phyloP scores from a whole-genome alignment of 2,888 invertebrate species.

The Eustalomyia histrio region DNA sequence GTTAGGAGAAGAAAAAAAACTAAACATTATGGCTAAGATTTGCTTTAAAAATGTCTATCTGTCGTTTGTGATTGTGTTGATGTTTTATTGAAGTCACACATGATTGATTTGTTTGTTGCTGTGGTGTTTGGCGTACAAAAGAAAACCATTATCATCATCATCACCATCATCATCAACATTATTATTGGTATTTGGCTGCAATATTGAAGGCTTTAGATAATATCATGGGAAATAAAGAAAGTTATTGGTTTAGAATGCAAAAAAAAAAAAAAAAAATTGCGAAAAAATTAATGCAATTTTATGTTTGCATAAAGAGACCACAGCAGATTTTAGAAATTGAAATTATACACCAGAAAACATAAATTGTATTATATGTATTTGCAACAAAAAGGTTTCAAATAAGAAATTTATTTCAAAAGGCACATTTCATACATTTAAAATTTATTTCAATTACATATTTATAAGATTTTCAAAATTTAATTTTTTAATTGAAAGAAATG shows the following conservation, averaged over 20 bases:
- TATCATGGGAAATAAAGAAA: constrained; percentile 62
- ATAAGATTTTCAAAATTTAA: too few species aligned
- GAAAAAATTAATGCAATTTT: neutral
- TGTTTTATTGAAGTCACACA: constrained; percentile 51
- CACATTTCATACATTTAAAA: too few species aligned
- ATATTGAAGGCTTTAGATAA: constrained; percentile 52
- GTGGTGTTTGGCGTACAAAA: neutral
- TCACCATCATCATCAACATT: constrained; percentile 35
- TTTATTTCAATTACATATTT: too few species aligned
- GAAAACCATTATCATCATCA: neutral
- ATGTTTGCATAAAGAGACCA: neutral
- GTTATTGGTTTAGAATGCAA: constrained; percentile 55
- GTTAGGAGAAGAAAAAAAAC: neutral
- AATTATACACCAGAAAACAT: neutral
- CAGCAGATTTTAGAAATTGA: neutral
- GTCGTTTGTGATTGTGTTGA: constrained; percentile 10
- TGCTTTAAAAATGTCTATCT: constrained; percentile 47
- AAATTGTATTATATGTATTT: neutral
- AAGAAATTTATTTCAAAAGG: neutral
- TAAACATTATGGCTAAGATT: constrained; percentile 3
- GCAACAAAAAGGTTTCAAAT: neutral
- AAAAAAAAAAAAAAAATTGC: neutral
- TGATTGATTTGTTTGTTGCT: constrained; percentile 56
- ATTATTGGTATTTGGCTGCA: constrained; percentile 34
- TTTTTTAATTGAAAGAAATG: too few species aligned